These are phyloP conservation scores for Noctua janthina DNA, from an alignment of 2,888 invertebrate genomes.

Conservation along the genomic window DNA sequence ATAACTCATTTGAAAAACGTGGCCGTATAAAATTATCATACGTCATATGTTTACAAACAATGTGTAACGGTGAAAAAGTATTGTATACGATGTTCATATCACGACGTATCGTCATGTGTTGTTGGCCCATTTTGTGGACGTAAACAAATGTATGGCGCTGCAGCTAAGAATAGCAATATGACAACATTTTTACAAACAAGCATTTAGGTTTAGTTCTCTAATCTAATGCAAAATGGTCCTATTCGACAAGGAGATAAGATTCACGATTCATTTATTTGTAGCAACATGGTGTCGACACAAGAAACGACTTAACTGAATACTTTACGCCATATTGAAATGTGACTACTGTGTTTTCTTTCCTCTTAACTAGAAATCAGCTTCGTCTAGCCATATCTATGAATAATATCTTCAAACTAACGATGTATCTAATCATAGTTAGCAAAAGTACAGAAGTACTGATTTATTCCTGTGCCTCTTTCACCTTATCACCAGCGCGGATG, in stretches of 20 bases:
- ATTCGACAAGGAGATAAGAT: neutral
- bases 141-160: slow-evolving; percentile 44
- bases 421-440: neutral
- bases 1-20: slow-evolving; percentile 28
- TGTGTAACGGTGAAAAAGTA: slow-evolving; percentile 31
- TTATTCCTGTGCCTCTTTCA: neutral
- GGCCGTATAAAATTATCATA: slow-evolving; percentile 43
- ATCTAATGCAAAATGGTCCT: too few relatives aligned
- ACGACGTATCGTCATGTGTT: slow-evolving; percentile 16
- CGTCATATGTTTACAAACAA: slow-evolving; percentile 50
- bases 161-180: neutral
- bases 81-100: slow-evolving; percentile 28
- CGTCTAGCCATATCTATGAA: neutral
- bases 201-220: neutral
- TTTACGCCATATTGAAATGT: neutral
- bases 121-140: slow-evolving; percentile 35
- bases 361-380: neutral
- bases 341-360: neutral
- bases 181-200: too few relatives aligned
- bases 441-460: neutral
- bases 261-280: neutral
- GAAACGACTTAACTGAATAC: neutral
- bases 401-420: neutral
- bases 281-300: neutral
- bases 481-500: slow-evolving; percentile 23